Conservation (phyloP, 2,888 invertebrate genomes). For the Chydorus sphaericus region DNA sequence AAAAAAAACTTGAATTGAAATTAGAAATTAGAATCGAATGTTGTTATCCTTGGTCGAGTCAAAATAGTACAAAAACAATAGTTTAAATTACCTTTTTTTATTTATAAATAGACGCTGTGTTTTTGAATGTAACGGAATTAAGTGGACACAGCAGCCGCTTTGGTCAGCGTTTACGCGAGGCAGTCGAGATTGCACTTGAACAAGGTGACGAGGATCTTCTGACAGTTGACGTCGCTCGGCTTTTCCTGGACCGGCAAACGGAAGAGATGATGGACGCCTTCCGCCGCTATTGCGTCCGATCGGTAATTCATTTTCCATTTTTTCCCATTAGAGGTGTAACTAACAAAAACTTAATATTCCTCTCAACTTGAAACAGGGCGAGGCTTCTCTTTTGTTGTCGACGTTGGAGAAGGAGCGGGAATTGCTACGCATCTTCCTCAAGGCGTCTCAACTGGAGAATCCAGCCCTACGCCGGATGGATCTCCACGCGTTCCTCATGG, state of each 20-base stretch:
- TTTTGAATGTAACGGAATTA: slow-evolving; percentile 82
- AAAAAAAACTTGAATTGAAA: too few relatives aligned
- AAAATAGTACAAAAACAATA: too few relatives aligned
- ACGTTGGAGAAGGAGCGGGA: slow-evolving; percentile 91
- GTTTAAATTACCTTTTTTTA: too few relatives aligned
- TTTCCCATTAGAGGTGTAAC: neutral
- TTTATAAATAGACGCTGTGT: slow-evolving; percentile 78
- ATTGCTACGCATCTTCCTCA: slow-evolving; percentile 76
- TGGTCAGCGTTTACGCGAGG: slow-evolving; percentile 66
- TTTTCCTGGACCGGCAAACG: slow-evolving; percentile 54
- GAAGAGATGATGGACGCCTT: slow-evolving; percentile 78
- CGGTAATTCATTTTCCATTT: slow-evolving; percentile 28
- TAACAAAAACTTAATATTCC: neutral
- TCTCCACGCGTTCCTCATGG: slow-evolving; percentile 94
- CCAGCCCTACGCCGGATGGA: slow-evolving; percentile 84
- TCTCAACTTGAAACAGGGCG: slow-evolving; percentile 41
- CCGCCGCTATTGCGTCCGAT: slow-evolving; percentile 86
- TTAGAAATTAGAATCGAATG: too few relatives aligned
- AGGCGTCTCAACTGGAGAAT: slow-evolving; percentile 95
- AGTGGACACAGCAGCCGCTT: slow-evolving; percentile 54
- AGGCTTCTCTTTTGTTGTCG: slow-evolving; percentile 70
- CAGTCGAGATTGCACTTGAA: slow-evolving; percentile 58
- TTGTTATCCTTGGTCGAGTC: too few relatives aligned
- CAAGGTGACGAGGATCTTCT: slow-evolving; percentile 54
- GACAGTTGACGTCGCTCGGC: slow-evolving; percentile 77